phyloP scores from a whole-genome alignment of 2,888 invertebrate species.

The Lepidonotus clava region DNA sequence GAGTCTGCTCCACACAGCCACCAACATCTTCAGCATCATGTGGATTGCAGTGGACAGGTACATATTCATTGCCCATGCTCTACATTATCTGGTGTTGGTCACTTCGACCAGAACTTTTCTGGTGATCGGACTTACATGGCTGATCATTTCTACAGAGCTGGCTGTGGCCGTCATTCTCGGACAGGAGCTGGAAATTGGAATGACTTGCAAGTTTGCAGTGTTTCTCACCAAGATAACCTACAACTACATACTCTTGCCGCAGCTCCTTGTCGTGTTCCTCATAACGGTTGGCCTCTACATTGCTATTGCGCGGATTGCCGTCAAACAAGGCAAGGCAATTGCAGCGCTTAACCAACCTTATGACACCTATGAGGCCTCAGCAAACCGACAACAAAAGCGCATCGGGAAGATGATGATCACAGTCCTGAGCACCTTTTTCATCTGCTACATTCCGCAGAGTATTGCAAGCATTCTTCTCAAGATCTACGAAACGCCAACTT shows the following conservation, averaged over 20 bases:
- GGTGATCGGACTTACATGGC: neutral
- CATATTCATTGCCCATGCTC: neutral
- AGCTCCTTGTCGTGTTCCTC: neutral
- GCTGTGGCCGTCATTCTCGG: neutral
- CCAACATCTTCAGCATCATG: neutral
- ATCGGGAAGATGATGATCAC: slow-evolving; percentile 26
- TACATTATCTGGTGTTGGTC: neutral
- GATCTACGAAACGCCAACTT: neutral
- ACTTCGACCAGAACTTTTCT: neutral
- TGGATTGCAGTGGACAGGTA: neutral
- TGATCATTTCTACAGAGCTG: neutral
- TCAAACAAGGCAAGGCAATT: neutral
- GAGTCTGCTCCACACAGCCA: neutral
- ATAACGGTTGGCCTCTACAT: neutral
- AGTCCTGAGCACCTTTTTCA: neutral
- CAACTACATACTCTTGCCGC: neutral
- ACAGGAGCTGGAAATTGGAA: neutral
- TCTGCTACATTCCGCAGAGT: neutral
- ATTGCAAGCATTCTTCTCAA: neutral
- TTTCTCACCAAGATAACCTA: neutral
- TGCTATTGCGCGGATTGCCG: neutral
- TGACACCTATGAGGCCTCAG: neutral
- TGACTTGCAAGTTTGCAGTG: neutral
- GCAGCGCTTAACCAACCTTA: slow-evolving; percentile 9
- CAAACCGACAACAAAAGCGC: neutral